Percentiles rank a stretch among this genome's conserved stretches.
phyloP scores from a whole-genome alignment of 2,797 vertebrate genomes.

The Macrochelys suwanniensis region DNA sequence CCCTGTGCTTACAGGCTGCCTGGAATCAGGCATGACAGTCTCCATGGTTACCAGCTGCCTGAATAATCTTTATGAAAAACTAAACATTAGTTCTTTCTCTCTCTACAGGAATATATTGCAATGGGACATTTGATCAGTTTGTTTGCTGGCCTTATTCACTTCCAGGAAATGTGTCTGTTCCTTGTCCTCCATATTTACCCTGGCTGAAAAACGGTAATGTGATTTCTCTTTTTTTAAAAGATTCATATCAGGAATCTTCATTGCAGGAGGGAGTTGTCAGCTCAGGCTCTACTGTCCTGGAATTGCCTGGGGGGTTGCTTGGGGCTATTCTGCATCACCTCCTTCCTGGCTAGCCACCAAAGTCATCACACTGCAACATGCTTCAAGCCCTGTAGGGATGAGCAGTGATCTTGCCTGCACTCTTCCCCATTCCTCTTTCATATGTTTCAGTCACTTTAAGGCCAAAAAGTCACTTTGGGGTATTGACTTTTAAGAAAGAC shows the following conservation, averaged over 20 bases:
- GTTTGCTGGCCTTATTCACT: slow-evolving; percentile 94
- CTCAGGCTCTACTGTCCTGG: not conserved
- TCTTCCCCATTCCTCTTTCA: not conserved
- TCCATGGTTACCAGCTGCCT: not conserved
- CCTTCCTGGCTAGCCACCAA: not conserved
- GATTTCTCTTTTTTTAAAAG: not conserved
- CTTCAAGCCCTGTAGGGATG: not conserved
- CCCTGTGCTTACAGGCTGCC: not conserved
- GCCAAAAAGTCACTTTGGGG: not conserved
- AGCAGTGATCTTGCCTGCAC: not conserved
- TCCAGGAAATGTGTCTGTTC: slow-evolving; percentile 92
- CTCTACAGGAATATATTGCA: slow-evolving; percentile 88
- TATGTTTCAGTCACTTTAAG: not conserved
- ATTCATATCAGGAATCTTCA: not conserved
- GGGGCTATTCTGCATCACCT: not conserved
- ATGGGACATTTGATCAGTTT: slow-evolving; percentile 90
- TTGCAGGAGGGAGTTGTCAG: not conserved
- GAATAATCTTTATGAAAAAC: not conserved
- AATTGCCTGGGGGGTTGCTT: not conserved
- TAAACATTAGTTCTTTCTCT: not conserved
- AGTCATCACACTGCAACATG: not conserved
- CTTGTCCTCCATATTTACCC: slow-evolving; percentile 92
- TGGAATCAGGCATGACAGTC: not conserved
- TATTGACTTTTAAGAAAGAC: not conserved
- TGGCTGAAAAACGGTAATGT: slow-evolving; percentile 84